phyloP scores from a whole-genome alignment of 2,888 invertebrate genomes.

The Limnephilus auricula region DNA sequence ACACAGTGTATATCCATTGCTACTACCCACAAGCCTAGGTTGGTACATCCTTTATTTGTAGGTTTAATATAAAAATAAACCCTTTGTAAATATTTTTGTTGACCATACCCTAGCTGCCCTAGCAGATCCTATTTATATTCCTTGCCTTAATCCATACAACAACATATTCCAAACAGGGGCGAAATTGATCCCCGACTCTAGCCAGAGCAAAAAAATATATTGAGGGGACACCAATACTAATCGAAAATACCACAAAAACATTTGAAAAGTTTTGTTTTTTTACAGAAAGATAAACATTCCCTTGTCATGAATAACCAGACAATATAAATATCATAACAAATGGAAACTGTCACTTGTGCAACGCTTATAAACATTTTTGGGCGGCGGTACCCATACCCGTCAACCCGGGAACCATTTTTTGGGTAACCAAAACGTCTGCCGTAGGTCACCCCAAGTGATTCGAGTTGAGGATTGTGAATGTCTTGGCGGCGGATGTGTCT shows the following conservation, averaged over 20 bases:
- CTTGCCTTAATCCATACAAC: not conserved
- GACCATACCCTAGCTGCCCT: not conserved
- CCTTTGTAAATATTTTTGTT: not conserved
- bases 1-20: too few relatives aligned
- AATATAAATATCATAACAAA: too few relatives aligned
- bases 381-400: too few relatives aligned
- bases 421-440: too few relatives aligned
- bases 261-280: not conserved
- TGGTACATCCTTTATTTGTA: not conserved
- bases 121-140: not conserved
- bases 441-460: too few relatives aligned
- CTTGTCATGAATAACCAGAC: too few relatives aligned
- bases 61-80: not conserved
- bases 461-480: too few relatives aligned
- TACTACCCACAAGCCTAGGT: not conserved
- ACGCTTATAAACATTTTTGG: too few relatives aligned
- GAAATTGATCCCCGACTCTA: not conserved
- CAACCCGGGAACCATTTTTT: too few relatives aligned
- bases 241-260: not conserved
- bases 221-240: not conserved
- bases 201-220: not conserved
- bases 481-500: too few relatives aligned
- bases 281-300: too few relatives aligned
- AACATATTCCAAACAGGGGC: not conserved
- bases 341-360: not conserved